Evolutionary conservation across 2,797 vertebrate species (phyloP).

Genomic region (Adrianichthys oophorus): DNA sequence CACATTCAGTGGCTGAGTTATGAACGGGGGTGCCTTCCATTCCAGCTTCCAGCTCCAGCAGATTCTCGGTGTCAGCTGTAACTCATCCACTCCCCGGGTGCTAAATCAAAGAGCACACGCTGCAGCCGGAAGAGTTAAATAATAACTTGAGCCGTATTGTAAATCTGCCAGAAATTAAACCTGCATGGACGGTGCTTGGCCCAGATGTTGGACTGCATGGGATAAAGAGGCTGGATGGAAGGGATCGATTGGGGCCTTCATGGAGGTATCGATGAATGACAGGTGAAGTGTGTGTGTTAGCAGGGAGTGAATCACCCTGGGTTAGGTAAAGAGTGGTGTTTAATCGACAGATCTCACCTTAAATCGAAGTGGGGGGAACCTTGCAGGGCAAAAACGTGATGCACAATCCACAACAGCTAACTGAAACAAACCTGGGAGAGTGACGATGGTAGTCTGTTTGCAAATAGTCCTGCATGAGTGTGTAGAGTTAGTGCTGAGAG

Average conservation of each 20-base stretch:
- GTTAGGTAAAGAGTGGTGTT: conserved; percentile 76
- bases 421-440: conserved; percentile 66
- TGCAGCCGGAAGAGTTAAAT: conserved; percentile 78
- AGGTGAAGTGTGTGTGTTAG: conserved; percentile 57
- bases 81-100: conserved; percentile 70
- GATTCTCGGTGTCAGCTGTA: conserved; percentile 78
- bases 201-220: conserved; percentile 55
- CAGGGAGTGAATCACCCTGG: conserved; percentile 62
- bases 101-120: conserved; percentile 76
- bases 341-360: conserved; percentile 79
- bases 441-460: conserved; percentile 44
- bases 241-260: conserved; percentile 70
- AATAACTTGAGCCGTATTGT: conserved; percentile 78
- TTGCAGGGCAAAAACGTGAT: conserved; percentile 65
- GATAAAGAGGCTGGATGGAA: conserved; percentile 61
- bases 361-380: conserved; percentile 70
- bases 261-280: conserved; percentile 77
- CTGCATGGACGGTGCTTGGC: conserved; percentile 42
- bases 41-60: conserved; percentile 56
- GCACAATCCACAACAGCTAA: conserved; percentile 62
- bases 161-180: conserved; percentile 82
- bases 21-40: conserved; percentile 77
- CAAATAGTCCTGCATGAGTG: conserved; percentile 38
- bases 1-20: conserved; percentile 92
- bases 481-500: conserved; percentile 22